phyloP scores from a whole-genome alignment of 2,797 vertebrate species.

The Melopsittacus undulatus region DNA sequence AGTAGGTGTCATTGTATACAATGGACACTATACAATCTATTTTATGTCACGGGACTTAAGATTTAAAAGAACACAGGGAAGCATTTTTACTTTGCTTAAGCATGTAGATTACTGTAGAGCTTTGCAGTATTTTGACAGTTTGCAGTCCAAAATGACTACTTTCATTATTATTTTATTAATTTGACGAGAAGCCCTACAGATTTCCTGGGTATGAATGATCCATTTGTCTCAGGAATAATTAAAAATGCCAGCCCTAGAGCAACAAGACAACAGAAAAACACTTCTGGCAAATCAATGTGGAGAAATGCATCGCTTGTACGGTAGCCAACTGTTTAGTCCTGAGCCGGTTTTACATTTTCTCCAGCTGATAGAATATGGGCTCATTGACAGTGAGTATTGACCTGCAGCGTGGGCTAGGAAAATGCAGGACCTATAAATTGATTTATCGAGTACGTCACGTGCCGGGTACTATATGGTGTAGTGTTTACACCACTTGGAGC shows the following conservation, averaged over 20 bases:
- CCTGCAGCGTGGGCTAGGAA: constrained; percentile 52
- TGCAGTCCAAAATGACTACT: constrained; percentile 75
- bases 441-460: constrained; percentile 58
- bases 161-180: constrained; percentile 86
- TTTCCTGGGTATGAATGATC: constrained; percentile 75
- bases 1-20: constrained; percentile 87
- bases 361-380: constrained; percentile 43
- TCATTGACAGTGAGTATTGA: constrained; percentile 68
- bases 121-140: constrained; percentile 77
- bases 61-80: constrained; percentile 65
- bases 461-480: constrained; percentile 17
- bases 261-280: constrained; percentile 79
- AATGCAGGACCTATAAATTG: constrained; percentile 63
- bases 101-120: constrained; percentile 68
- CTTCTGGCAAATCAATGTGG: constrained; percentile 79
- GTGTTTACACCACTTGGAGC: constrained; percentile 55
- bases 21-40: constrained; percentile 85
- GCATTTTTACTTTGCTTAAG: constrained; percentile 69
- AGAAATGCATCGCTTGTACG: constrained; percentile 75
- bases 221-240: constrained; percentile 83
- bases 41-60: constrained; percentile 77
- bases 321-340: constrained; percentile 72
- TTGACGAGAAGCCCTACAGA: constrained; percentile 81
- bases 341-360: constrained; percentile 64
- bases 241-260: constrained; percentile 82